Evolutionary conservation across 1,140 invertebrate genomes (phyloP).

Genomic region (Drosophila asahinai): DNA sequence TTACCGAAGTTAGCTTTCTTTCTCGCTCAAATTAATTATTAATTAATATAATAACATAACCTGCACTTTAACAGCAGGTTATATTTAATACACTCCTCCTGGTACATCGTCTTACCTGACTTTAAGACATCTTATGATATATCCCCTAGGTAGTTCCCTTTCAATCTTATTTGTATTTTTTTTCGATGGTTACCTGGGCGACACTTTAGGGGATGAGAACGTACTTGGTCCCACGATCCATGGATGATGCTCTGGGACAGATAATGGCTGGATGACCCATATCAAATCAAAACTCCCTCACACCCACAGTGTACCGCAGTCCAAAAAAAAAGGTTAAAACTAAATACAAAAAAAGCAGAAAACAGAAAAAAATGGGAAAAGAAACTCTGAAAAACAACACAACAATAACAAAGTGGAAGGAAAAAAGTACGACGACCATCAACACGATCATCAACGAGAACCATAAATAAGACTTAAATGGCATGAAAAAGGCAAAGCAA

Average conservation of each 20-base stretch:
- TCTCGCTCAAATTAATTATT: too few species aligned
- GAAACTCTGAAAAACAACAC: conserved; percentile 46
- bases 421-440: conserved; percentile 75
- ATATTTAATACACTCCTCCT: neutral
- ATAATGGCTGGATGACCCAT: conserved; percentile 36
- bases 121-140: neutral
- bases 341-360: conserved; percentile 30
- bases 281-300: conserved; percentile 57
- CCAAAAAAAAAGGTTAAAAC: conserved; percentile 56
- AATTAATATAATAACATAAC: too few species aligned
- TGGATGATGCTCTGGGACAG: conserved; percentile 18
- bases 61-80: neutral
- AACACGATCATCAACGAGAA: conserved; percentile 82
- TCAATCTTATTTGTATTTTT: conserved; percentile 12
- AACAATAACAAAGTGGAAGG: conserved; percentile 58
- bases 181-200: conserved; percentile 9
- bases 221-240: conserved; percentile 39
- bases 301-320: conserved; percentile 39
- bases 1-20: too few species aligned
- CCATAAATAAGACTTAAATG: conserved; percentile 83
- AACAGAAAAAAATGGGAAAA: conserved; percentile 11
- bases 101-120: neutral
- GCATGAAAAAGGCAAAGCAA: conserved; percentile 71
- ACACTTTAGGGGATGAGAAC: conserved; percentile 27
- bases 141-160: conserved; percentile 3